phyloP scores from a whole-genome alignment of 2,888 invertebrate genomes.

The Omphaloscelis lunosa region DNA sequence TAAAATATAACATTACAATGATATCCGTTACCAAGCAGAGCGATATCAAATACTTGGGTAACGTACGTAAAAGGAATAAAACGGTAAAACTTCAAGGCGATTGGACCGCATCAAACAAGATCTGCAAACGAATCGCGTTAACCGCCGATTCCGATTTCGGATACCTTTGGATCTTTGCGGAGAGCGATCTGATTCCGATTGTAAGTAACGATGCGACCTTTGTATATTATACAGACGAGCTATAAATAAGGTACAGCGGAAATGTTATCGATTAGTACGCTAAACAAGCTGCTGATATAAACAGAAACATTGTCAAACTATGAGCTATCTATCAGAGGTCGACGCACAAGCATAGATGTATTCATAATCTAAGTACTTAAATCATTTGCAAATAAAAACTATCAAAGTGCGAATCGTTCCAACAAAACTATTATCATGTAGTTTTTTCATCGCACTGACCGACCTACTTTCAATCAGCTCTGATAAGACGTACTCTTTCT shows the following conservation, averaged over 20 bases:
- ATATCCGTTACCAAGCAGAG: conserved; percentile 41
- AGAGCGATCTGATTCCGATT: conserved; percentile 69
- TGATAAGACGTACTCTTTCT: not conserved
- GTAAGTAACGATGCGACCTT: conserved; percentile 59
- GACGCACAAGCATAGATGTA: not conserved
- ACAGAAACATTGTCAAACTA: not conserved
- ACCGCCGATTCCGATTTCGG: conserved; percentile 60
- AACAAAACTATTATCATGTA: not conserved
- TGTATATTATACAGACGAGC: conserved; percentile 36
- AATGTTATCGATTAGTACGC: not conserved
- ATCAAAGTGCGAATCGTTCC: not conserved
- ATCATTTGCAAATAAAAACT: conserved; percentile 11
- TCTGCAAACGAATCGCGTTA: conserved; percentile 63
- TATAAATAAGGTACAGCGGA: not conserved
- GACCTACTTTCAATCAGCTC: too few relatives aligned
- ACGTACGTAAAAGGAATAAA: conserved; percentile 49
- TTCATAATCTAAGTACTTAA: not conserved
- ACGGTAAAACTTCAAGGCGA: conserved; percentile 65
- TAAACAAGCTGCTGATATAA: not conserved
- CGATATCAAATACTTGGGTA: conserved; percentile 41
- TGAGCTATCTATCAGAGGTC: not conserved
- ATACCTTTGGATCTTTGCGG: conserved; percentile 59
- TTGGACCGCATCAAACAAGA: conserved; percentile 60
- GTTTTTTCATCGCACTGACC: not conserved
- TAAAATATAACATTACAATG: conserved; percentile 29